Percentiles rank a stretch among this genome's conserved stretches.
These are phyloP conservation scores for Trachelus iudaicus DNA, from an alignment of 2,888 invertebrate genomes.

Conservation along the genomic window DNA sequence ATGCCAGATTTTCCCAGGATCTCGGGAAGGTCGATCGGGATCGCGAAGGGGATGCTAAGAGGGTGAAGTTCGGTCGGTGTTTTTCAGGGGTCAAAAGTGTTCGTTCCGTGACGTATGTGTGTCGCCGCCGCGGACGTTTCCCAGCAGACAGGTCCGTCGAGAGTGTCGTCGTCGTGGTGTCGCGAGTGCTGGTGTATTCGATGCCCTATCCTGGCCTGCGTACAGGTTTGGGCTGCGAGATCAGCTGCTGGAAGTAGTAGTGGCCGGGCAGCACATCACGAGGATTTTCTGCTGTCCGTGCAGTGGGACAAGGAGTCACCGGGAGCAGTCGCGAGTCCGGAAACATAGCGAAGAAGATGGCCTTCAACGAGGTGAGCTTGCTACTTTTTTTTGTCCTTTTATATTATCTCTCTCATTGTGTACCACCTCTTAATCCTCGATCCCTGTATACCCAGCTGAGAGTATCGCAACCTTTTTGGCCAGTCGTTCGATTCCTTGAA, in stretches of 20 bases:
- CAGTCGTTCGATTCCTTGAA: constrained; percentile 35
- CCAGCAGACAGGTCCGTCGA: constrained; percentile 37
- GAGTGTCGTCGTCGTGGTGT: constrained; percentile 18
- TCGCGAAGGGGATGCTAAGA: background rate
- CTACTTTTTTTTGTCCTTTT: background rate
- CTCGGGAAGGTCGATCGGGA: constrained; percentile 1
- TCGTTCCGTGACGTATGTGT: constrained; percentile 58
- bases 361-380: constrained; percentile 82
- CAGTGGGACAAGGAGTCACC: constrained; percentile 62
- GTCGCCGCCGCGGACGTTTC: constrained; percentile 56
- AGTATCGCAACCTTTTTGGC: constrained; percentile 10
- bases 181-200: constrained; percentile 34
- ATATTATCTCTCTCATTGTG: background rate
- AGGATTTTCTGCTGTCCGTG: constrained; percentile 38
- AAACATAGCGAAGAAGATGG: constrained; percentile 69
- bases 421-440: background rate
- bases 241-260: constrained; percentile 36
- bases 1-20: constrained; percentile 26
- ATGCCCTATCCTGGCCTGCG: constrained; percentile 33
- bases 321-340: constrained; percentile 59
- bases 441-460: background rate
- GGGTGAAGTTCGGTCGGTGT: constrained; percentile 1
- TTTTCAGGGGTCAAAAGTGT: constrained; percentile 21
- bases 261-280: constrained; percentile 33
- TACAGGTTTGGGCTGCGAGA: constrained; percentile 33